A percentile compares a stretch with the other conserved stretches of the same genome.
Evolutionary conservation across 2,797 vertebrate genomes (phyloP).

Genomic region (Tragopan temminckii): DNA sequence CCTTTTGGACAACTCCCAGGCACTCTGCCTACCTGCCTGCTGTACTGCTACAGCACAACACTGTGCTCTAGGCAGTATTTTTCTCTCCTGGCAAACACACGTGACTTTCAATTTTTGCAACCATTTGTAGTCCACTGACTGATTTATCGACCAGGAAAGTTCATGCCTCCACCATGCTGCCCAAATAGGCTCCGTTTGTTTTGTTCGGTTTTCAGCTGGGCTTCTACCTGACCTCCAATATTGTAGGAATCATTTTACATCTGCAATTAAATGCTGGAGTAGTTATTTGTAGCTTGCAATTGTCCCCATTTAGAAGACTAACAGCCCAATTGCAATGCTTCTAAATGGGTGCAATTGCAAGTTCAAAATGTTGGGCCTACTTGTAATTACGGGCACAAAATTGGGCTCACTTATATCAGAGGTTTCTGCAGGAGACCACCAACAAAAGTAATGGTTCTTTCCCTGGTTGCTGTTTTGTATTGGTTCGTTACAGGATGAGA

Average conservation of each 20-base stretch:
- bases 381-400: slow-evolving; percentile 61
- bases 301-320: slow-evolving; percentile 74
- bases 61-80: neutral
- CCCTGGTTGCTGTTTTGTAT: neutral
- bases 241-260: slow-evolving; percentile 57
- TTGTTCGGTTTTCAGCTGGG: neutral
- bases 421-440: slow-evolving; percentile 41
- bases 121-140: neutral
- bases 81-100: neutral
- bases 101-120: slow-evolving; percentile 16
- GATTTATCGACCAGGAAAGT: slow-evolving; percentile 36
- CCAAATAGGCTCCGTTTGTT: slow-evolving; percentile 1
- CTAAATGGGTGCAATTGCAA: slow-evolving; percentile 67
- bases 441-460: neutral
- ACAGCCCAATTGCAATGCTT: slow-evolving; percentile 66
- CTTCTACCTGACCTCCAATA: slow-evolving; percentile 62
- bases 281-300: slow-evolving; percentile 68
- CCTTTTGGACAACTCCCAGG: neutral
- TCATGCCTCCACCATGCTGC: neutral
- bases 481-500: slow-evolving; percentile 10
- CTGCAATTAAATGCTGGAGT: slow-evolving; percentile 54
- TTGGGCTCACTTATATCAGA: neutral
- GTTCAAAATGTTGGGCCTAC: slow-evolving; percentile 57
- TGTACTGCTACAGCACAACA: neutral
- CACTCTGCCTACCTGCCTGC: slow-evolving; percentile 16